Evolutionary conservation across 2,888 invertebrate species (phyloP).

Genomic region (Lycophotia porphyrea): DNA sequence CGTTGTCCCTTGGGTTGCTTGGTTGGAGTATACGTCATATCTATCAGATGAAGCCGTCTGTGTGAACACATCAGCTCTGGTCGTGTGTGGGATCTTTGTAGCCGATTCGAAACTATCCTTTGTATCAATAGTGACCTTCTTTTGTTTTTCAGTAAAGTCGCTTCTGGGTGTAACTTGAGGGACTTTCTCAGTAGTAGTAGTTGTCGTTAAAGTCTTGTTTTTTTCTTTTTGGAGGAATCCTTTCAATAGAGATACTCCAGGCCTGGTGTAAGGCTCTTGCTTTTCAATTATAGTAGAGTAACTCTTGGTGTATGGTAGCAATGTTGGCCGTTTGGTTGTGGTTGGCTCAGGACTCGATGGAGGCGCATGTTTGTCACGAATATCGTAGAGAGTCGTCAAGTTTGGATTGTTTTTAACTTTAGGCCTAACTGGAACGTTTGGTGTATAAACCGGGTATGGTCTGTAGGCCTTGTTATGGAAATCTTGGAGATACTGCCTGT

Average conservation of each 20-base stretch:
- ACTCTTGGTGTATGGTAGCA: slow-evolving; percentile 85
- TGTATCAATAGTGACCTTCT: slow-evolving; percentile 74
- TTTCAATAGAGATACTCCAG: slow-evolving; percentile 85
- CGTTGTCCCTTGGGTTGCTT: slow-evolving; percentile 74
- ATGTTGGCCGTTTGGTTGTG: slow-evolving; percentile 84
- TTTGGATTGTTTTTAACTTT: slow-evolving; percentile 82
- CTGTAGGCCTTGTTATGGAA: slow-evolving; percentile 83
- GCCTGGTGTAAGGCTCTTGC: slow-evolving; percentile 86
- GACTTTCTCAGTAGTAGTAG: slow-evolving; percentile 75
- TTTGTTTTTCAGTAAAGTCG: slow-evolving; percentile 67
- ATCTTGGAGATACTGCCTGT: slow-evolving; percentile 85
- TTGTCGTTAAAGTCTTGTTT: slow-evolving; percentile 77
- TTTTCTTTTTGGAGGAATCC: slow-evolving; percentile 83
- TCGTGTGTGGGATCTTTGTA: slow-evolving; percentile 84
- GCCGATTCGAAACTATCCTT: slow-evolving; percentile 83
- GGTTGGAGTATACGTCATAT: slow-evolving; percentile 75
- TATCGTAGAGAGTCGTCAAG: slow-evolving; percentile 86
- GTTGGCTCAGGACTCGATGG: slow-evolving; percentile 73
- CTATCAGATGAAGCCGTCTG: slow-evolving; percentile 78
- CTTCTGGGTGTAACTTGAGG: slow-evolving; percentile 75
- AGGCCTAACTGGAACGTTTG: slow-evolving; percentile 75
- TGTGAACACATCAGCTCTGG: slow-evolving; percentile 71
- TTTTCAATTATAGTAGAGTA: slow-evolving; percentile 78
- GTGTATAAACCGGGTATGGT: slow-evolving; percentile 86
- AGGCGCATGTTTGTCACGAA: slow-evolving; percentile 77